These are phyloP conservation scores for Ganaspis brasiliensis DNA, from an alignment of 2,888 invertebrate genomes.

Conservation along the genomic window DNA sequence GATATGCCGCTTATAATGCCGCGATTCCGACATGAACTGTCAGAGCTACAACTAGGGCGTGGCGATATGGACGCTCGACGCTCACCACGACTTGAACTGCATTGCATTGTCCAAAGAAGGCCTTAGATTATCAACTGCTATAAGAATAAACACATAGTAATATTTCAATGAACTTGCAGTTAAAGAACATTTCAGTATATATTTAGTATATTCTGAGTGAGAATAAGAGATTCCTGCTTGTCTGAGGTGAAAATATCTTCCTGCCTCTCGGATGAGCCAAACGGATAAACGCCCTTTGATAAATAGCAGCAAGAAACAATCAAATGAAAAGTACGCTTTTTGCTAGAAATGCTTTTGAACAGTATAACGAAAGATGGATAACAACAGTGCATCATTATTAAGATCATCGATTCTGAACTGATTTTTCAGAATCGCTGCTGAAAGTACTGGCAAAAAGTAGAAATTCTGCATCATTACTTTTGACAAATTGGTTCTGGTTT, in stretches of 20 bases:
- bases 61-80: conserved; percentile 23
- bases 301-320: neutral
- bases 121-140: conserved; percentile 1
- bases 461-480: no score
- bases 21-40: conserved; percentile 38
- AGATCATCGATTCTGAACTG: no score
- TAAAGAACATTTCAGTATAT: neutral
- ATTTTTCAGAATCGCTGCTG: no score
- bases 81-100: neutral
- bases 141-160: neutral
- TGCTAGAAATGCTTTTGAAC: no score
- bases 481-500: no score
- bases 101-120: conserved; percentile 32
- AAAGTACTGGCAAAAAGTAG: no score
- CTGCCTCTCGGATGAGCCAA: no score
- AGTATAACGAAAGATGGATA: no score
- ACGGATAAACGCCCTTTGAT: neutral
- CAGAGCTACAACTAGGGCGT: conserved; percentile 39
- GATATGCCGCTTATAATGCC: conserved; percentile 34
- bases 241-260: neutral
- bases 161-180: conserved; percentile 30
- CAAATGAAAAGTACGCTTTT: no score
- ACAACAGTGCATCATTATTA: no score
- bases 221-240: neutral
- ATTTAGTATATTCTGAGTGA: neutral